Evolutionary conservation across 2,797 vertebrate species (phyloP).

Genomic region (Brachyrhaphis roseni): DNA sequence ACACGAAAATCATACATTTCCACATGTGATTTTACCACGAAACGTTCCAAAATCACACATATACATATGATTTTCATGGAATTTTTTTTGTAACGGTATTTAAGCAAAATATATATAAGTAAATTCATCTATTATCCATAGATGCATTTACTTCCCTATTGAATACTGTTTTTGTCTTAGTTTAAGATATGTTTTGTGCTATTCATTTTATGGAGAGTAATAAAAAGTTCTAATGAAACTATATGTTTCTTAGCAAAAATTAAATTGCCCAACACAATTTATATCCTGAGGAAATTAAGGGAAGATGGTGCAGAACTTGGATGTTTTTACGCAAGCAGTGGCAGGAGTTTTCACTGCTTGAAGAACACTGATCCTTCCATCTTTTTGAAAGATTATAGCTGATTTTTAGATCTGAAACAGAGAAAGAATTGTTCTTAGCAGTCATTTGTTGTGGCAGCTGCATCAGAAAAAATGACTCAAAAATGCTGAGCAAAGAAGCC

Average conservation of each 20-base stretch:
- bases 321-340: background rate
- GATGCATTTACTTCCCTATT: too few relatives aligned
- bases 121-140: too few relatives aligned
- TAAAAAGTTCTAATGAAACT: background rate
- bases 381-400: background rate
- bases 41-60: too few relatives aligned
- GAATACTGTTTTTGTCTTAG: background rate
- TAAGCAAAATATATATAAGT: too few relatives aligned
- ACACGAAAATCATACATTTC: too few relatives aligned
- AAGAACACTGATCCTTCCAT: background rate
- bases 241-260: background rate
- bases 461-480: constrained; percentile 2
- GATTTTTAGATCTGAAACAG: background rate
- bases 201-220: background rate
- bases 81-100: too few relatives aligned
- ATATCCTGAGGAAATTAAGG: background rate
- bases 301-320: background rate
- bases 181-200: background rate
- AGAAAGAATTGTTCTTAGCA: background rate
- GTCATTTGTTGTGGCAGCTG: constrained; percentile 1
- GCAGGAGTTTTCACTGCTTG: background rate
- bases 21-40: too few relatives aligned
- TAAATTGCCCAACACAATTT: background rate
- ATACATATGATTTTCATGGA: too few relatives aligned
- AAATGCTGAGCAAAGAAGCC: background rate